Conservation (phyloP, 1,140 invertebrate species). For the Trichogramma pretiosum region DNA sequence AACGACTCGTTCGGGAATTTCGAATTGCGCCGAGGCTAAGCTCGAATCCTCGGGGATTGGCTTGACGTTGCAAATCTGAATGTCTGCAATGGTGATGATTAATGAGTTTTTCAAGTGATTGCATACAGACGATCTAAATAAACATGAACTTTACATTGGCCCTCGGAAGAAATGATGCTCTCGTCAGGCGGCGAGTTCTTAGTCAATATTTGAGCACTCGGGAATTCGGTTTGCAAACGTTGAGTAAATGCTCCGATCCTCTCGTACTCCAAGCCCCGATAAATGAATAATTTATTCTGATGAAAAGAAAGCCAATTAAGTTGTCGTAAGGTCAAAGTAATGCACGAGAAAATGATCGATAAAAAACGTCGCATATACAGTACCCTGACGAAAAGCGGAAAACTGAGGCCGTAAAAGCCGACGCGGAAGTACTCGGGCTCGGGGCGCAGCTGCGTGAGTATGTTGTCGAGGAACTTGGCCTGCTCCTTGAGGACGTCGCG, state of each 20-base stretch:
- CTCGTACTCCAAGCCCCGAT: slow-evolving; percentile 92
- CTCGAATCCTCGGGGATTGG: slow-evolving; percentile 63
- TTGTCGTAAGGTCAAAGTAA: too few relatives aligned
- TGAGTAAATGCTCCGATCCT: slow-evolving; percentile 90
- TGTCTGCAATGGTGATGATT: slow-evolving; percentile 48
- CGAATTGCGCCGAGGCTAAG: slow-evolving; percentile 50
- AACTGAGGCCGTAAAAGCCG: slow-evolving; percentile 88
- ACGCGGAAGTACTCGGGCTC: slow-evolving; percentile 96
- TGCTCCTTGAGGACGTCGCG: slow-evolving; percentile 75
- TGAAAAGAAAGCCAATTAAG: slow-evolving; percentile 22
- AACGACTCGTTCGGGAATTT: slow-evolving; percentile 79
- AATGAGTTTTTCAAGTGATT: too few relatives aligned
- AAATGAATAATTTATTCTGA: slow-evolving; percentile 92
- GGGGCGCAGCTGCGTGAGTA: slow-evolving; percentile 74
- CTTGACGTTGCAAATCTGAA: slow-evolving; percentile 92
- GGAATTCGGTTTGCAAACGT: slow-evolving; percentile 86
- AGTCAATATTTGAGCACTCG: slow-evolving; percentile 80
- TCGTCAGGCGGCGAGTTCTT: slow-evolving; percentile 86
- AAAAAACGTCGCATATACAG: slow-evolving; percentile 19
- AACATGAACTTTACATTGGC: slow-evolving; percentile 66
- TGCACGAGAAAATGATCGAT: not conserved
- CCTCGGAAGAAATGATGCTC: slow-evolving; percentile 71
- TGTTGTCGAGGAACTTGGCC: slow-evolving; percentile 85
- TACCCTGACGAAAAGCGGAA: slow-evolving; percentile 89
- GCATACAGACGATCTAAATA: slow-evolving; percentile 1